Percentiles rank a stretch among this genome's conserved stretches.
These are phyloP conservation scores for Drosophila melanogaster DNA, from an alignment of 1,140 invertebrate genomes.

Conservation along the genomic window Release_6_plus_ISO1_MT NT_037436.4:16060501-16061000, in stretches of 20 bases:
- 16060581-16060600: slow-evolving; percentile 8
- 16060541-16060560: slow-evolving; percentile 81
- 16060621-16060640: slow-evolving; percentile 69
- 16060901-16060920: not conserved
- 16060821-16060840: slow-evolving; percentile 59
- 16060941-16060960: too few relatives aligned
- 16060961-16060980: too few relatives aligned
- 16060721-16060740: slow-evolving; percentile 69
- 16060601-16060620: not conserved
- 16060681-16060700: slow-evolving; percentile 31
- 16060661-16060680: slow-evolving; percentile 60
- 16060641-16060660: slow-evolving; percentile 74
- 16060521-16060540: slow-evolving; percentile 83
- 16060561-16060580: slow-evolving; percentile 57
- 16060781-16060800: slow-evolving; percentile 60
- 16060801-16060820: slow-evolving; percentile 43
- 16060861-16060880: slow-evolving; percentile 10
- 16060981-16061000: too few relatives aligned
- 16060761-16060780: slow-evolving; percentile 12
- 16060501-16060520: slow-evolving; percentile 82
- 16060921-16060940: not conserved
- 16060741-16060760: slow-evolving; percentile 29
- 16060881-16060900: not conserved
- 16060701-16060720: slow-evolving; percentile 54
- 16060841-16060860: not conserved